Base-by-base conservation (phyloP, 1,140 invertebrate genomes). In the Dermatophagoides farinae region DNA sequence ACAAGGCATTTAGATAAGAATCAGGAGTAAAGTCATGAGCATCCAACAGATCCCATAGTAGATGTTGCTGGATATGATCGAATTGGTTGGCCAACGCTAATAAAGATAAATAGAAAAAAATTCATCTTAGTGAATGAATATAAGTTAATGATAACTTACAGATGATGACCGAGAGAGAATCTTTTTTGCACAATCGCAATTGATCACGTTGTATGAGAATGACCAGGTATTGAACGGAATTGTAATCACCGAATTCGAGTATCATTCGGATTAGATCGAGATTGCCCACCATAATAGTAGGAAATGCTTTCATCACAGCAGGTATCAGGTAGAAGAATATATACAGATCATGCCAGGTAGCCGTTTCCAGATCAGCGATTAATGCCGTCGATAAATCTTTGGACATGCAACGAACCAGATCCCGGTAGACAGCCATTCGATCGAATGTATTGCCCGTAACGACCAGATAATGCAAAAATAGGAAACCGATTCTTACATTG, bases 181-280 rank as follows among this genome's bases (percentile, higher is more conserved):
- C 73, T 65, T 76, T 73, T 61, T 73, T 70, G 64, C 79, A 75
- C 70, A 79, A 74, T 31, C 72, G 67, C 25, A 79, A 68, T 60
- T 85, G 84, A 49, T 88, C 88, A 73, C 92, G 88, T 65, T 93
- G 76, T 65, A 95, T 85, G 67, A 85, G 80, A 73, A 86, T 91
- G 50, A 93, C 80, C 51, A 95, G 74, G 66, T 88, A 84, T 69
- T 92, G 87, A 37, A 95, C 73, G 70, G 74, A 89, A 65, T 76
- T 76, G 1, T 87, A 82, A 75, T 96, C 90, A 55, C 93, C 79
- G 54, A 84, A 83, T 0, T 86, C 85, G 5, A 95, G 82, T 64
- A 93, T 83, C 62, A 90, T 78, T 68, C 87, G 81, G 64, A 96
- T 71, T 50, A 95, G 75, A 65, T 87, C 82, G 58, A 82, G 79